Conservation (phyloP, 1,140 invertebrate species). For the Diuraphis noxia region DNA sequence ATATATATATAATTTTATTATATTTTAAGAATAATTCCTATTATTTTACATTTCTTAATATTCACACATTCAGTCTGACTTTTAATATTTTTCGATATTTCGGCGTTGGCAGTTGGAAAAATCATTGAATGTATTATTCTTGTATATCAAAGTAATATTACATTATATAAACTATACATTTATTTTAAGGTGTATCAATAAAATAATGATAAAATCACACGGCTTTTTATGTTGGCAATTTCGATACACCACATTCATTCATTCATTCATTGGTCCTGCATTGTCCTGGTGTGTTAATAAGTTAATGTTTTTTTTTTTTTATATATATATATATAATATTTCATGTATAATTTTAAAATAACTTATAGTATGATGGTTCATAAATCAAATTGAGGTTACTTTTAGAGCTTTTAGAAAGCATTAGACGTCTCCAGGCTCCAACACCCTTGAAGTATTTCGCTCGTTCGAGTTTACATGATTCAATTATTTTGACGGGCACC, state of each 20-base stretch:
- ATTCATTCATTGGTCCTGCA: too few species aligned
- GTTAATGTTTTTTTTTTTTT: background rate
- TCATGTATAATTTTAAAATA: background rate
- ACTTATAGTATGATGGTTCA: background rate
- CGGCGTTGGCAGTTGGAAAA: background rate
- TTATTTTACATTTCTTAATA: too few species aligned
- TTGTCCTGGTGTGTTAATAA: background rate
- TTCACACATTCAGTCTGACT: background rate
- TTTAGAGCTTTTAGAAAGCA: too few species aligned
- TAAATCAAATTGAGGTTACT: background rate
- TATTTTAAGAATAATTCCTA: too few species aligned
- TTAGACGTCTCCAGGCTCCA: too few species aligned
- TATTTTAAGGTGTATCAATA: background rate
- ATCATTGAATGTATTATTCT: background rate
- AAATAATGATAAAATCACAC: background rate
- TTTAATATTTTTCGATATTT: background rate
- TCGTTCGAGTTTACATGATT: too few species aligned
- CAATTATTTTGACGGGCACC: background rate
- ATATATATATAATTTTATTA: too few species aligned
- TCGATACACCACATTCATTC: background rate
- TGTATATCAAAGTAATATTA: background rate
- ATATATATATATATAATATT: too few species aligned
- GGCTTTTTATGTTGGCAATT: background rate
- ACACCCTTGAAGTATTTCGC: background rate
- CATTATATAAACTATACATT: background rate